Conservation (phyloP, 2,888 invertebrate species). For the Nowickia ferox region DNA sequence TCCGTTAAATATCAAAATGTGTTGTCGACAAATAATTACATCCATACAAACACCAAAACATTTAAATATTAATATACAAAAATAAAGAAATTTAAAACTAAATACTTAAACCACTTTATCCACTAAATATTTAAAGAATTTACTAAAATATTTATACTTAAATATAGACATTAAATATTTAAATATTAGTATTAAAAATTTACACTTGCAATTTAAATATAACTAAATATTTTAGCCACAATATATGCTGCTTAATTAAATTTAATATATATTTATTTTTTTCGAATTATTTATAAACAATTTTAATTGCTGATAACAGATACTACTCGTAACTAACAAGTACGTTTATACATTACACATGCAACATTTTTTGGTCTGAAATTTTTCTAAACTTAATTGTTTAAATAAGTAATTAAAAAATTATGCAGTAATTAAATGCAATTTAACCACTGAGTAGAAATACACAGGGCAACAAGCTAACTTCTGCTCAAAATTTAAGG, state of each 20-base stretch:
- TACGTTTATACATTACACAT: not conserved
- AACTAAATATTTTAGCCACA: slow-evolving; percentile 54
- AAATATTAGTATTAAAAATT: slow-evolving; percentile 32
- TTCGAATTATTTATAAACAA: not conserved
- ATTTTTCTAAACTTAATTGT: slow-evolving; percentile 42
- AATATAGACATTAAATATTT: slow-evolving; percentile 3
- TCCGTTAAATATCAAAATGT: slow-evolving; percentile 64
- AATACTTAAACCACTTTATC: slow-evolving; percentile 41
- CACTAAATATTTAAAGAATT: slow-evolving; percentile 41
- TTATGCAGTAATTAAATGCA: slow-evolving; percentile 61
- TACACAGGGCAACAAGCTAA: slow-evolving; percentile 33
- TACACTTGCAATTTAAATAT: slow-evolving; percentile 41
- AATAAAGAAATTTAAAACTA: not conserved
- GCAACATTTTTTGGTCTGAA: not conserved
- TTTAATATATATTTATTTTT: slow-evolving; percentile 26
- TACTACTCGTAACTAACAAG: not conserved
- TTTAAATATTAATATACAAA: not conserved
- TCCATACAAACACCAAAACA: slow-evolving; percentile 20
- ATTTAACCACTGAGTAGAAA: slow-evolving; percentile 44
- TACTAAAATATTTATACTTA: slow-evolving; percentile 10
- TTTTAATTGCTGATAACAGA: slow-evolving; percentile 52
- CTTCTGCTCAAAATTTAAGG: not conserved
- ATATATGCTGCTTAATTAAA: slow-evolving; percentile 53
- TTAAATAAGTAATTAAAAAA: slow-evolving; percentile 55
- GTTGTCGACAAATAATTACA: slow-evolving; percentile 58